phyloP scores from a whole-genome alignment of 2,888 invertebrate species.

The Lasioglossum lativentre region DNA sequence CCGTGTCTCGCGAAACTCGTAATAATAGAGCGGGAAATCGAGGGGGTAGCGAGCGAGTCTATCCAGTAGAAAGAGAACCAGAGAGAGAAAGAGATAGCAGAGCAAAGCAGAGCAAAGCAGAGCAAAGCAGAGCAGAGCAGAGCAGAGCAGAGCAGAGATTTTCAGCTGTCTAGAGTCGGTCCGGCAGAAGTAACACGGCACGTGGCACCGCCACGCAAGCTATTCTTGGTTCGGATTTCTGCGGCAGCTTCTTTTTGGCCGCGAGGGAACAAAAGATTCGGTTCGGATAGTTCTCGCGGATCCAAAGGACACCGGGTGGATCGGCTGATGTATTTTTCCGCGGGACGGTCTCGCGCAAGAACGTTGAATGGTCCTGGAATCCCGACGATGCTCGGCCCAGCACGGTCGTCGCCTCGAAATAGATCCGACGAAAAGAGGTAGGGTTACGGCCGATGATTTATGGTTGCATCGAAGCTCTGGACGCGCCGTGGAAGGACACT shows the following conservation, averaged over 20 bases:
- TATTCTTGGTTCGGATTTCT: constrained; percentile 62
- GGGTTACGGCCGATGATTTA: constrained; percentile 50
- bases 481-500: constrained; percentile 22
- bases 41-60: constrained; percentile 27
- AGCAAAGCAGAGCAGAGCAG: too few species aligned
- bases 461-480: constrained; percentile 3
- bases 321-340: constrained; percentile 18
- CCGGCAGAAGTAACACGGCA: constrained; percentile 60
- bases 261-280: constrained; percentile 45
- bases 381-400: constrained; percentile 29
- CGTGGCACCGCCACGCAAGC: constrained; percentile 59
- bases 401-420: constrained; percentile 32
- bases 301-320: constrained; percentile 9
- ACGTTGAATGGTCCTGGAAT: constrained; percentile 21
- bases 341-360: neutral
- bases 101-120: neutral
- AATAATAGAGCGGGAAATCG: constrained; percentile 52
- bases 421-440: constrained; percentile 33
- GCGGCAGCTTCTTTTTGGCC: constrained; percentile 47
- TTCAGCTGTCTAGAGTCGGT: constrained; percentile 63
- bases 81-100: neutral
- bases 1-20: constrained; percentile 38
- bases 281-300: constrained; percentile 10
- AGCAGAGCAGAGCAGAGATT: constrained; percentile 1
- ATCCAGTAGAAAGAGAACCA: neutral